Percentiles rank a stretch among this genome's conserved stretches.
Conservation (phyloP, 1,140 invertebrate species). For the Ostrea edulis region DNA sequence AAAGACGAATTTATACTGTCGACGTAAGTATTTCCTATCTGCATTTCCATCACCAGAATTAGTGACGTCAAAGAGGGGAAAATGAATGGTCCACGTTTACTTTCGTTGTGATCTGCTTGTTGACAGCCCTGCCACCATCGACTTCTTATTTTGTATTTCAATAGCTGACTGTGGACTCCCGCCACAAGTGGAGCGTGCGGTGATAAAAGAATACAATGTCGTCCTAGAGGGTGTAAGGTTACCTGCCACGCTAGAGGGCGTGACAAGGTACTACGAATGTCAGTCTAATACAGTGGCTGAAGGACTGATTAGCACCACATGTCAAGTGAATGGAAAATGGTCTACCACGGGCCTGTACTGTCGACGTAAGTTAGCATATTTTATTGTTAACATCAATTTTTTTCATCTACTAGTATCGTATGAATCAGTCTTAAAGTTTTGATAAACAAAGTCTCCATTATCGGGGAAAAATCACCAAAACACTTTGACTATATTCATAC, state of each 20-base stretch:
- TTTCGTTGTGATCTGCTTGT: no score
- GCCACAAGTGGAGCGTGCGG: background rate
- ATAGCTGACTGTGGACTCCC: conserved; percentile 32
- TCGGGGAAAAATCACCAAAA: no score
- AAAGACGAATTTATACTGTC: background rate
- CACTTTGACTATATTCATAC: no score
- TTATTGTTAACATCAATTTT: background rate
- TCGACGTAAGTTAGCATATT: conserved; percentile 24
- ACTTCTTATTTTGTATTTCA: background rate
- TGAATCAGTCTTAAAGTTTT: no score
- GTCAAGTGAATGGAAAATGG: conserved; percentile 22
- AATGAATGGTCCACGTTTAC: no score
- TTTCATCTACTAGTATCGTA: no score
- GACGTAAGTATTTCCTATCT: background rate
- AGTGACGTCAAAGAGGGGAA: no score
- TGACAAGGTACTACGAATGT: background rate
- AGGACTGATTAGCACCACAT: background rate
- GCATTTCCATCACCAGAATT: background rate
- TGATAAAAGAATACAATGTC: background rate
- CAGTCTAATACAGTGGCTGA: conserved; percentile 4
- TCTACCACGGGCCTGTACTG: conserved; percentile 28
- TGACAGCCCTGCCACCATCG: no score
- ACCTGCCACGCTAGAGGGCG: background rate
- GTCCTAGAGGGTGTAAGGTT: background rate
- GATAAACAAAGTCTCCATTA: no score